These are phyloP conservation scores for Scolopax rusticola DNA, from an alignment of 2,797 vertebrate genomes.

Conservation along the genomic window DNA sequence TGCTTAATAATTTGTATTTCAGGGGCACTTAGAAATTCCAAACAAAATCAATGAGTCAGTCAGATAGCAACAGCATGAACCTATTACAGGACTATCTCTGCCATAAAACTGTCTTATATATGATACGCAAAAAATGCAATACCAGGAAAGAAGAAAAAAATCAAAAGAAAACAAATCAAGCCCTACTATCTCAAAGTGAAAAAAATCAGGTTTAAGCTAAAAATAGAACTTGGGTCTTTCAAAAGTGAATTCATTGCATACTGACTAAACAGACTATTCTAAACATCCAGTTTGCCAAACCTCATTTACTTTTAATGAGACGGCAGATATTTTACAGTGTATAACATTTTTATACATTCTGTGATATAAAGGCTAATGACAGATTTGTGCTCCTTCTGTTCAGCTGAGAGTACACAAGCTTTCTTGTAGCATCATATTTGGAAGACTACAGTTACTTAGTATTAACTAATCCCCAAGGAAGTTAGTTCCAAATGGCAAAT, in stretches of 20 bases:
- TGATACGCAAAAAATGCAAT: background rate
- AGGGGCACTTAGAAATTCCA: background rate
- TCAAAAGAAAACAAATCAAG: background rate
- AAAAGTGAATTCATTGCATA: background rate
- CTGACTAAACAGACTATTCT: background rate
- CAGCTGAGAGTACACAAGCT: background rate
- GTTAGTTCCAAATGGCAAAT: background rate
- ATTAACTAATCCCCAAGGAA: background rate
- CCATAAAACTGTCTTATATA: background rate
- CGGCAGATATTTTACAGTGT: slow-evolving; percentile 19
- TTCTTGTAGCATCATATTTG: background rate
- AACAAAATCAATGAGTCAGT: slow-evolving; percentile 22
- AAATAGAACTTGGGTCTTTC: background rate
- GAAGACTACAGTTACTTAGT: background rate
- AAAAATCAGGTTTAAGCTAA: background rate
- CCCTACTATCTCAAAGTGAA: background rate
- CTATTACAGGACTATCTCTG: background rate
- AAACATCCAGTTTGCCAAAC: slow-evolving; percentile 25
- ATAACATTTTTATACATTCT: slow-evolving; percentile 13
- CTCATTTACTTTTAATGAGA: slow-evolving; percentile 61
- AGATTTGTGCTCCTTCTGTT: slow-evolving; percentile 53
- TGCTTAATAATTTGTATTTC: background rate
- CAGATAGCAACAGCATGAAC: background rate
- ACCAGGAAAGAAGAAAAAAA: background rate
- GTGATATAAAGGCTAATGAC: slow-evolving; percentile 40